Evolutionary conservation across 1,140 invertebrate genomes (phyloP).

Genomic region (Scaptomyza pallida): DNA sequence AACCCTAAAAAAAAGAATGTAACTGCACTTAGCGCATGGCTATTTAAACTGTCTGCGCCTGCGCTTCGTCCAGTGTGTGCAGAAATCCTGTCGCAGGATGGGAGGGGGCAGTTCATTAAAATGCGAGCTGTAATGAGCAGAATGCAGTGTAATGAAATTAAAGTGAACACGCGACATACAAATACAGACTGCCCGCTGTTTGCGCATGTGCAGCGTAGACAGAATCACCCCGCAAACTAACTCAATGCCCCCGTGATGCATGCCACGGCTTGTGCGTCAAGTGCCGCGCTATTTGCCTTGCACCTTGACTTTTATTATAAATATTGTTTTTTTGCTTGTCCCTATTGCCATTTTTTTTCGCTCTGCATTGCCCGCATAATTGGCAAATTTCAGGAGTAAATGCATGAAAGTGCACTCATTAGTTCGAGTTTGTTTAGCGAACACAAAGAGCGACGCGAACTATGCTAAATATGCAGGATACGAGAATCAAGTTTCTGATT

Average conservation of each 20-base stretch:
- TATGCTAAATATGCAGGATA: slow-evolving; percentile 42
- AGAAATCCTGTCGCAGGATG: slow-evolving; percentile 57
- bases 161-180: slow-evolving; percentile 64
- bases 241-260: slow-evolving; percentile 19
- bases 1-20: slow-evolving; percentile 49
- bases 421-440: slow-evolving; percentile 75
- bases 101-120: slow-evolving; percentile 68
- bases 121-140: slow-evolving; percentile 74
- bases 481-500: not conserved
- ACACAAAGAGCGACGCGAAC: slow-evolving; percentile 40
- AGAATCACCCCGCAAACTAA: slow-evolving; percentile 14
- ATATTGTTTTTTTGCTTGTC: slow-evolving; percentile 28
- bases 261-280: slow-evolving; percentile 46
- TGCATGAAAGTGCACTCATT: slow-evolving; percentile 63
- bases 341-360: slow-evolving; percentile 11
- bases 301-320: slow-evolving; percentile 70
- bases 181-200: slow-evolving; percentile 73
- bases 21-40: slow-evolving; percentile 44
- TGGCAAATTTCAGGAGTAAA: slow-evolving; percentile 64
- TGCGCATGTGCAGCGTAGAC: slow-evolving; percentile 55
- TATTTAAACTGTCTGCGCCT: slow-evolving; percentile 79
- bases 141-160: slow-evolving; percentile 78
- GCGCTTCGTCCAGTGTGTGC: slow-evolving; percentile 50
- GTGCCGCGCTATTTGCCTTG: slow-evolving; percentile 73
- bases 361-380: slow-evolving; percentile 68